A percentile compares a stretch with the other conserved stretches of the same genome.
These are phyloP conservation scores for Carapus acus DNA, from an alignment of 2,797 vertebrate genomes.

Conservation along the genomic window DNA sequence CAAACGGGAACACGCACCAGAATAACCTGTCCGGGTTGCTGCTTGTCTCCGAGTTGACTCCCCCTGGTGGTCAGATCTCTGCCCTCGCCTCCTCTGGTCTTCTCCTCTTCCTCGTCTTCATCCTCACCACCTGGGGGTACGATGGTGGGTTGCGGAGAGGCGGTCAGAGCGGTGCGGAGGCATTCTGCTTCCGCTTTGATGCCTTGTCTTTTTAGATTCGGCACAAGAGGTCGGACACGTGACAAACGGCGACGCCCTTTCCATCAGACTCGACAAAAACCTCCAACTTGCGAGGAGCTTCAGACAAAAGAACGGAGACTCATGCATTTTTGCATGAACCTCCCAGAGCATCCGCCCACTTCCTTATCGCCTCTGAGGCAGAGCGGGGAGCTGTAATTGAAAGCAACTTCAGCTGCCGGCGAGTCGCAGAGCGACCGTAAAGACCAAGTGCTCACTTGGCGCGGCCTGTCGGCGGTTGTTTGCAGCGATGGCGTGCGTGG, in stretches of 20 bases:
- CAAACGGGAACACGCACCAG: slow-evolving; percentile 64
- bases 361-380: slow-evolving; percentile 38
- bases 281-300: slow-evolving; percentile 26
- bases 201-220: too few relatives aligned
- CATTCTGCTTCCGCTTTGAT: too few relatives aligned
- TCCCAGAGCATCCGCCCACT: slow-evolving; percentile 27
- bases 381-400: slow-evolving; percentile 50
- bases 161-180: too few relatives aligned
- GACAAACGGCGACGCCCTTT: slow-evolving; percentile 25
- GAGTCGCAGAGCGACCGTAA: slow-evolving; percentile 24
- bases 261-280: slow-evolving; percentile 35
- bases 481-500: slow-evolving; percentile 25
- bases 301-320: slow-evolving; percentile 32
- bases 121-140: slow-evolving; percentile 35
- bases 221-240: slow-evolving; percentile 16
- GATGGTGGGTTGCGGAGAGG: too few relatives aligned
- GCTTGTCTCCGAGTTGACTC: too few relatives aligned
- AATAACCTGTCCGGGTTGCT: too few relatives aligned
- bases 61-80: too few relatives aligned
- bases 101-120: slow-evolving; percentile 18
- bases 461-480: slow-evolving; percentile 26
- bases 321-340: slow-evolving; percentile 31
- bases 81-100: slow-evolving; percentile 1
- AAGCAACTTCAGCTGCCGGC: slow-evolving; percentile 35
- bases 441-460: too few relatives aligned